Conservation (phyloP, 2,888 invertebrate species). For the Melanargia galathea region DNA sequence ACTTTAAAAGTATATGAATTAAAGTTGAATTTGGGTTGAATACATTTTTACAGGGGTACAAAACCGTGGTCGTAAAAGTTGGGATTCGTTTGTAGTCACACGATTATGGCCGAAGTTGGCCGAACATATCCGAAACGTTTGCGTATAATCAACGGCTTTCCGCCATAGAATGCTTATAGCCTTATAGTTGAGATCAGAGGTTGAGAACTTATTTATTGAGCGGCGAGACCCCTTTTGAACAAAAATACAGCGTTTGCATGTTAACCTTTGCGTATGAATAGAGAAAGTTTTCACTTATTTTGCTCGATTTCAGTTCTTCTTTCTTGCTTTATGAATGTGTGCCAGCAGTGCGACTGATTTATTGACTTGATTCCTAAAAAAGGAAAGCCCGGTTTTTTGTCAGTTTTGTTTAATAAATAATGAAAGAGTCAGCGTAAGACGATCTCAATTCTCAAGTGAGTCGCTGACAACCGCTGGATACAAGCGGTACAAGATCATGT, state of each 20-base stretch:
- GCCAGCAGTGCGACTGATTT: slow-evolving; percentile 1
- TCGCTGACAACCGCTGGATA: too few species aligned
- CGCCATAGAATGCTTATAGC: slow-evolving; percentile 29
- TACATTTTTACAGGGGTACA: slow-evolving; percentile 44
- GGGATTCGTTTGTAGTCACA: slow-evolving; percentile 62
- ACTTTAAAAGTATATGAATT: slow-evolving; percentile 43
- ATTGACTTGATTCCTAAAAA: slow-evolving; percentile 6
- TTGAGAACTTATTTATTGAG: slow-evolving; percentile 36
- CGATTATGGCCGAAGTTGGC: slow-evolving; percentile 64
- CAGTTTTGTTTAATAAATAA: too few species aligned
- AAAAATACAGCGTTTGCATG: slow-evolving; percentile 31
- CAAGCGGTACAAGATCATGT: too few species aligned
- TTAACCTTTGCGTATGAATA: slow-evolving; percentile 18
- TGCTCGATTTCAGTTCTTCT: slow-evolving; percentile 20
- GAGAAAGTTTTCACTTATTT: slow-evolving; percentile 20
- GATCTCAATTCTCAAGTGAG: too few species aligned
- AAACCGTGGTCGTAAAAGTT: slow-evolving; percentile 66
- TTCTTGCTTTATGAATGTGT: slow-evolving; percentile 7
- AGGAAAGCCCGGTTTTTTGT: not conserved
- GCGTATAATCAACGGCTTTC: slow-evolving; percentile 39
- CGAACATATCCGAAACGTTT: slow-evolving; percentile 58
- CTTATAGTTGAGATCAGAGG: slow-evolving; percentile 32
- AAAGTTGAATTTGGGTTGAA: slow-evolving; percentile 24
- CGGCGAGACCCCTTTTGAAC: slow-evolving; percentile 27
- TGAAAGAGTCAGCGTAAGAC: too few species aligned